These are phyloP conservation scores for Nomada fucata DNA, from an alignment of 2,888 invertebrate genomes.

Conservation along the genomic window DNA sequence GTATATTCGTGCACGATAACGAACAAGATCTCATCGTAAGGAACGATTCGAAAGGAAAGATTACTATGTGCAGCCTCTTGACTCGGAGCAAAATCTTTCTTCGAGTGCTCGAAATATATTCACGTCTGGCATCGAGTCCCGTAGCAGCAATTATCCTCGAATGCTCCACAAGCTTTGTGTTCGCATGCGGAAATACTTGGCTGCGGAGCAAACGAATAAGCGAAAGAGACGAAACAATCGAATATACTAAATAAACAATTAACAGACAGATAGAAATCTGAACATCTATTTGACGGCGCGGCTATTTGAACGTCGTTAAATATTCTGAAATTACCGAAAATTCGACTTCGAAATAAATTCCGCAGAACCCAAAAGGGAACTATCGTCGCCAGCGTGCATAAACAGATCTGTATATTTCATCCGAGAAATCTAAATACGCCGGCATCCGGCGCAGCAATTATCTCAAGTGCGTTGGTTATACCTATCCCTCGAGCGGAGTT, in stretches of 20 bases:
- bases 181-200: constrained; percentile 69
- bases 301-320: too few relatives aligned
- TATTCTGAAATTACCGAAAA: too few relatives aligned
- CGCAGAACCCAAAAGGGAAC: not conserved
- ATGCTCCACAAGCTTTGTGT: constrained; percentile 73
- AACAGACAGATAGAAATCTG: too few relatives aligned
- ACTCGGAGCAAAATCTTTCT: constrained; percentile 61
- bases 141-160: constrained; percentile 75
- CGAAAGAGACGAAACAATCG: constrained; percentile 9
- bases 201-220: constrained; percentile 31
- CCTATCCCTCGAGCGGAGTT: constrained; percentile 31
- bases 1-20: constrained; percentile 60
- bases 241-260: constrained; percentile 3
- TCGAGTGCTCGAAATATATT: constrained; percentile 66
- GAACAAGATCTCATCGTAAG: constrained; percentile 57
- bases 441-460: constrained; percentile 68
- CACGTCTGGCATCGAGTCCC: constrained; percentile 70
- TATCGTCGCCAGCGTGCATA: not conserved
- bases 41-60: constrained; percentile 64
- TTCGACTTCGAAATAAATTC: not conserved
- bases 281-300: too few relatives aligned
- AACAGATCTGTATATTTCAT: not conserved
- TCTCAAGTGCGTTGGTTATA: constrained; percentile 64
- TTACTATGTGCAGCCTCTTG: constrained; percentile 59
- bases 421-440: constrained; percentile 12